A percentile compares a stretch with the other conserved stretches of the same genome.
Evolutionary conservation across 2,797 vertebrate species (phyloP).

Genomic region (Pantherophis vulpinus): DNA sequence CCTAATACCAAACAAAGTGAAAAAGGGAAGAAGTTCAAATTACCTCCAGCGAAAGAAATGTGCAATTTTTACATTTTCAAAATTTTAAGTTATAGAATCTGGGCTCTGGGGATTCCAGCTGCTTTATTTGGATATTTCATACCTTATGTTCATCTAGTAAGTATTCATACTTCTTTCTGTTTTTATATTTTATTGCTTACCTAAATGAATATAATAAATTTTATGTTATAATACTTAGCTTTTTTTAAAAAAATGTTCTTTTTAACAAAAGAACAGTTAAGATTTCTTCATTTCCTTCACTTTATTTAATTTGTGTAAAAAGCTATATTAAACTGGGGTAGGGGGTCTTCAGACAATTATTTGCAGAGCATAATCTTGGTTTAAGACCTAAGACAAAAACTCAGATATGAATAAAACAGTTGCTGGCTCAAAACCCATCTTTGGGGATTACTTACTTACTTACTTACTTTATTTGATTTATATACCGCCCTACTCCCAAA

Average conservation of each 20-base stretch:
- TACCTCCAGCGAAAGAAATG: constrained; percentile 68
- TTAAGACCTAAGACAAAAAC: background rate
- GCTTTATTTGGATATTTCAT: constrained; percentile 97
- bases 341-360: background rate
- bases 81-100: constrained; percentile 86
- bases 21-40: constrained; percentile 63
- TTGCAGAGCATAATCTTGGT: background rate
- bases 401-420: background rate
- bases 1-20: constrained; percentile 55
- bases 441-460: no score
- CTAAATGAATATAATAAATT: background rate
- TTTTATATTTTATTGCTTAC: background rate
- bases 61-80: constrained; percentile 91
- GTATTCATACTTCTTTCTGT: constrained; percentile 47
- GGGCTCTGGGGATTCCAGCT: constrained; percentile 90
- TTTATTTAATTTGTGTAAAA: background rate
- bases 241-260: background rate
- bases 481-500: no score
- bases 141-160: constrained; percentile 97
- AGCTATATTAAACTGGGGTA: background rate
- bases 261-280: background rate
- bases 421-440: background rate
- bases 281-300: background rate
- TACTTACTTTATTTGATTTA: no score
- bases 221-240: background rate